Base-by-base conservation (phyloP, 2,797 vertebrate genomes). In the Denticeps clupeoides region DNA sequence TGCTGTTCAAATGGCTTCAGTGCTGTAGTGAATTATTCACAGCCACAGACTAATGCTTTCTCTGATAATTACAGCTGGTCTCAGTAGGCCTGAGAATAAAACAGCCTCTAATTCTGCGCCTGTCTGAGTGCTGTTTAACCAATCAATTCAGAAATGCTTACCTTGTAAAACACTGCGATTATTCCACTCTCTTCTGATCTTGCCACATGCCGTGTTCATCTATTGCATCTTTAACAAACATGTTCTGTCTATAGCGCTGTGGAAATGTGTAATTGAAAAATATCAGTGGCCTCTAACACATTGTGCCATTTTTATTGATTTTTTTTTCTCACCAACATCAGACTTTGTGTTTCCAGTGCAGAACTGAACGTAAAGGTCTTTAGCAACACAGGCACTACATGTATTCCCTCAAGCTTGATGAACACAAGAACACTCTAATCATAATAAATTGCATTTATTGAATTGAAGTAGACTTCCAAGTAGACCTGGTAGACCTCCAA, bases 131-230 rank as follows among this genome's bases (percentile, higher is more conserved):
- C 72, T 72, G 80, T 83, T 86, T 87, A 89, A 87, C 83, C 82
- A 87, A 85, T 87, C 81, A 82, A 87, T 88, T 87, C 86, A 76
- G 79, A 84, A 87, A 86, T 82, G 78, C 72, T 87, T 78, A 77
- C 67, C 77, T 86, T 85, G 83, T 83, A 82, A 82, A 87, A 78
- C 74, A 74, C 60, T 74, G 56, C 62, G 63, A 66, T 75, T 68
- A 68, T 66, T 75, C 65, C 69, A 71, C 63, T 69, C 70, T 67
- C 59, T 58, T 69, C 54, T 67, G 64, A 55, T 65, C 58, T 70
- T 67, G 53, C 69, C 73, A 72, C 67, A 71, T 81, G 79, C 70
- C 69, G 80, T 74, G 77, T 72, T 79, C 71, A 82, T 81, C 81
- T 81, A 82, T 85, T 86, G 86, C 80, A 74, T 64, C 69, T 70